Conservation (phyloP, 1,140 invertebrate species). For the Gonioctena quinquepunctata region DNA sequence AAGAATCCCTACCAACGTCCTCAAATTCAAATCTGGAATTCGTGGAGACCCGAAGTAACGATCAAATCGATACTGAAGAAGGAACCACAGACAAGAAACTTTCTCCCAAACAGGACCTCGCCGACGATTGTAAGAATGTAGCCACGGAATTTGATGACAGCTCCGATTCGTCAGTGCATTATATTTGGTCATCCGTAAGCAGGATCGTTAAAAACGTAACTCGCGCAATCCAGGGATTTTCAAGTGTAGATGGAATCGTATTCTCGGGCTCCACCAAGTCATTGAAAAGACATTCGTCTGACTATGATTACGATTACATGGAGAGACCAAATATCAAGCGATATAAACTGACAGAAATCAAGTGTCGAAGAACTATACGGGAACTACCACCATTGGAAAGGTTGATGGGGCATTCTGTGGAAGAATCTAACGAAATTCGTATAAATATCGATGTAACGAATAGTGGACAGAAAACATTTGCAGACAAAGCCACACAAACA, state of each 20-base stretch:
- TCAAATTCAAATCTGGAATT: conserved; percentile 12
- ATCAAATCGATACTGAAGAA: not conserved
- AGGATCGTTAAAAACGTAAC: conserved; percentile 34
- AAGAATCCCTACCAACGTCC: conserved; percentile 8
- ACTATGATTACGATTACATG: conserved; percentile 10
- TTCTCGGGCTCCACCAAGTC: not conserved
- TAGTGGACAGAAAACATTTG: conserved; percentile 13
- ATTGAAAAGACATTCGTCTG: conserved; percentile 26
- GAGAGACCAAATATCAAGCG: conserved; percentile 27
- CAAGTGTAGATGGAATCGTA: not conserved
- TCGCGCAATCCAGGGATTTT: conserved; percentile 10
- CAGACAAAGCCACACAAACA: conserved; percentile 42
- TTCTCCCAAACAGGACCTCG: not conserved
- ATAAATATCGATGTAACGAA: conserved; percentile 23
- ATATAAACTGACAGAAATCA: conserved; percentile 43
- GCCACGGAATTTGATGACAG: conserved; percentile 2
- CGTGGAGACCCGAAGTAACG: not conserved
- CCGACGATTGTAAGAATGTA: no score
- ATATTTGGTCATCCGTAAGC: conserved; percentile 36
- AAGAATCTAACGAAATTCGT: conserved; percentile 3
- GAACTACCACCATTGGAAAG: not conserved
- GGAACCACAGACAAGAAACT: not conserved
- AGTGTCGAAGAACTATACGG: conserved; percentile 37
- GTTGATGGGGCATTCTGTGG: not conserved
- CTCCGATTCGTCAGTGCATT: not conserved